Conservation (phyloP, 2,797 vertebrate species). For the Phyllotis vaccarum region DNA sequence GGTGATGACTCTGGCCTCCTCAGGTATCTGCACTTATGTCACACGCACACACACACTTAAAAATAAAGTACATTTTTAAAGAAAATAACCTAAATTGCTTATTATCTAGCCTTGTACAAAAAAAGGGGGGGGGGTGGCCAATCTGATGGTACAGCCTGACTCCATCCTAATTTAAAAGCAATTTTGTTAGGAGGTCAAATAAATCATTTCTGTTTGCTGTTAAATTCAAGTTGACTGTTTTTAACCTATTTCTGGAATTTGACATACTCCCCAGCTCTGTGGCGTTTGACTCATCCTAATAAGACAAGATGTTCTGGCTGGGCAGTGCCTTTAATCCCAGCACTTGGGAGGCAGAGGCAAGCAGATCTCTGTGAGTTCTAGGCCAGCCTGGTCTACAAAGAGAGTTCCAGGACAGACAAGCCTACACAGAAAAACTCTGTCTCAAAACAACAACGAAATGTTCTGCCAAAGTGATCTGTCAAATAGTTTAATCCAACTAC, state of each 20-base stretch:
- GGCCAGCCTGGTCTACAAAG: neutral
- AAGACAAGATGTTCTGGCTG: neutral
- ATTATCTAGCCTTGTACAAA: neutral
- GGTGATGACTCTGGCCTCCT: neutral
- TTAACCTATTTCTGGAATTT: neutral
- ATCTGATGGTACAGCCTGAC: neutral
- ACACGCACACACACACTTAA: neutral
- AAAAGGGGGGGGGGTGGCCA: no score
- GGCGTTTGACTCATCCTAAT: neutral
- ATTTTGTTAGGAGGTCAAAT: neutral
- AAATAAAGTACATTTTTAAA: neutral
- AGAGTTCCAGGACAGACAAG: neutral
- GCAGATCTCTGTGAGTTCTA: neutral
- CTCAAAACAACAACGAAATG: neutral
- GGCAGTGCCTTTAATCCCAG: neutral
- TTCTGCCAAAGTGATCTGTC: neutral
- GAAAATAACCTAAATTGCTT: neutral
- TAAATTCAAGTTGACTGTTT: neutral
- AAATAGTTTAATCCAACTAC: neutral
- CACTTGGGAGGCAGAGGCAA: neutral
- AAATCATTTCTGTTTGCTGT: neutral
- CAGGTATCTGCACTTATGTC: neutral
- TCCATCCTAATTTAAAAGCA: neutral
- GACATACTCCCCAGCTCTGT: neutral
- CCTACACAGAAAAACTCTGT: neutral